Percentiles rank a stretch among this genome's conserved stretches.
phyloP scores from a whole-genome alignment of 2,797 vertebrate species.

The Myotis daubentonii region DNA sequence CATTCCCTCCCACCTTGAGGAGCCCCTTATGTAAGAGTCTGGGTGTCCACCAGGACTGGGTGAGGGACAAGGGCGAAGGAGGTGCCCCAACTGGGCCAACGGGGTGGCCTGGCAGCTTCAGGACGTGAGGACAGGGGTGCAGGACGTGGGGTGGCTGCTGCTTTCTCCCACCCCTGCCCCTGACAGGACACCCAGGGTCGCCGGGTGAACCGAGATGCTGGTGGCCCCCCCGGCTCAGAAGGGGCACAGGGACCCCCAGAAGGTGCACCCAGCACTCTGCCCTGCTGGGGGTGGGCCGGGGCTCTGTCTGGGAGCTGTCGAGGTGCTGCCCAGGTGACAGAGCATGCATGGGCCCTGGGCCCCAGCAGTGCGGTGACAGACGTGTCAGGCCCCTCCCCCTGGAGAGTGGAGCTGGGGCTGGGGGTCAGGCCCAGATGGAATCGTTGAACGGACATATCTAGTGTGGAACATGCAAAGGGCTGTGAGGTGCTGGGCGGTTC shows the following conservation, averaged over 20 bases:
- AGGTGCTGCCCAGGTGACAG: neutral
- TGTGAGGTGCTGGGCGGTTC: neutral
- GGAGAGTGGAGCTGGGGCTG: too few relatives aligned
- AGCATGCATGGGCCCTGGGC: neutral
- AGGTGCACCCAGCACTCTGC: neutral
- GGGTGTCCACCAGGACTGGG: neutral
- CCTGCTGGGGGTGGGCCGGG: fast-evolving
- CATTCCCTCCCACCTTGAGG: neutral
- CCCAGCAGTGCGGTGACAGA: neutral
- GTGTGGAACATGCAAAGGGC: neutral
- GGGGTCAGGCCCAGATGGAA: too few relatives aligned
- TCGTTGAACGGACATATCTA: fast-evolving
- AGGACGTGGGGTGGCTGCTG: neutral
- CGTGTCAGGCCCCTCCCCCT: neutral
- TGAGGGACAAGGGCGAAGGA: neutral
- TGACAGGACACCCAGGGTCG: neutral
- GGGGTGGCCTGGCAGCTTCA: neutral
- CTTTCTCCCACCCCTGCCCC: neutral
- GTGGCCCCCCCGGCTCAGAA: neutral
- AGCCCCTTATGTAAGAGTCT: neutral
- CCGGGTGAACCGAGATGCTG: neutral
- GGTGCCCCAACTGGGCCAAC: fast-evolving
- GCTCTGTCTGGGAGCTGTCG: neutral
- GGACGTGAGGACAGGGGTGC: too few relatives aligned
- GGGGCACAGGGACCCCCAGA: neutral